Base-by-base conservation (phyloP, 2,797 vertebrate species). In the Micropoecilia bifurca region DNA sequence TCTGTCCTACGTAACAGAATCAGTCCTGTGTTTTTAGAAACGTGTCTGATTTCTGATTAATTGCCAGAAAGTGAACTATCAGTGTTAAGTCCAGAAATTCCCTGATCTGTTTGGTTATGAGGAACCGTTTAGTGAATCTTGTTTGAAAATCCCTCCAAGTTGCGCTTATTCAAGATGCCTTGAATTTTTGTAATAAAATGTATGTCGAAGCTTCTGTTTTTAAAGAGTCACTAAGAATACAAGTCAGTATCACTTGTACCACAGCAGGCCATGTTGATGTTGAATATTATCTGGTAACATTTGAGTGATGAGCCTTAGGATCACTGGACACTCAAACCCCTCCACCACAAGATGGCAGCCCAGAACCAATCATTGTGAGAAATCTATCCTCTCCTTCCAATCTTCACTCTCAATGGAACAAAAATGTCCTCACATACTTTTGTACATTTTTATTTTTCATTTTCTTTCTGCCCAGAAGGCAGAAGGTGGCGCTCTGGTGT, bases 351-450 rank as follows among this genome's bases (percentile, higher is more conserved):
- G 41, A 9, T 43, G 41, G 41, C 41, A 43, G 41, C 41, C 8
- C 41, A 43, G 1, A 10, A n/a, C n/a, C 87, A 94, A 94, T 93
- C 89, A 93, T 94, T 90, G 88, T 93, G 93, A 94, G 89, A 95
- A 87, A 86, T 93, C 93, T 95, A 92, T 93, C 94, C 92, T 89
- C 90, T 93, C 90, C 89, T 91, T 90, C 74, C 91, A 88, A 92
- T 91, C 82, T 89, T 88, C 81, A 90, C 89, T 89, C 86, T 93
- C 87, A 90, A 91, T 88, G 87, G 89, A 93, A 93, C 90, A 93
- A 93, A 91, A 85, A 93, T 46, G 82, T 90, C 86, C 91, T 89
- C 82, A 74, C 85, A 92, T 83, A 90, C 89, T 91, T 94, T 94
- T 94, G 88, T 93, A 89, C 79, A 82, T 93, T 94, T 88, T 89